These are phyloP conservation scores for Lepidocolaptes lacrymiger DNA, from an alignment of 2,797 vertebrate genomes.

Conservation along the genomic window DNA sequence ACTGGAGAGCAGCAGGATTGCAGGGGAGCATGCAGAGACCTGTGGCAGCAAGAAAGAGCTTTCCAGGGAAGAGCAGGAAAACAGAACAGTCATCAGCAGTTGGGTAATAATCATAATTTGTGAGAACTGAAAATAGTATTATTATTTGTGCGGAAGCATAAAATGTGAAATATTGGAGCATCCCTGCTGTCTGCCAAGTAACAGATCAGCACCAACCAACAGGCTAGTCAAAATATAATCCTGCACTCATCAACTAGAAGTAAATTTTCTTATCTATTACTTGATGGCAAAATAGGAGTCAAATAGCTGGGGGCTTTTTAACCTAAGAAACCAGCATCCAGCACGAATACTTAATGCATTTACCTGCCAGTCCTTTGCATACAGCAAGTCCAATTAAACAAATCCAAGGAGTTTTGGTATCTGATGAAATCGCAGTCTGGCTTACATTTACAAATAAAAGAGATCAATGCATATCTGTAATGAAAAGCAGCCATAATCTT, in stretches of 20 bases:
- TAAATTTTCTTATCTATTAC: not conserved
- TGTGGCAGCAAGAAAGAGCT: not conserved
- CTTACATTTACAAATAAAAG: not conserved
- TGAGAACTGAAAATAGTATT: not conserved
- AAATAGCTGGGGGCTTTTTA: not conserved
- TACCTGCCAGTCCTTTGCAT: not conserved
- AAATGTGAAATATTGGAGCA: not conserved
- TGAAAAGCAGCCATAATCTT: not conserved
- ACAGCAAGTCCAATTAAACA: not conserved
- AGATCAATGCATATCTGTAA: not conserved
- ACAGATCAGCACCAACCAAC: not conserved
- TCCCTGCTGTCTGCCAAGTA: not conserved
- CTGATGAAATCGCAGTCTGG: not conserved
- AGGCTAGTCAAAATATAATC: not conserved
- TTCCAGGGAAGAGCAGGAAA: conserved; percentile 14
- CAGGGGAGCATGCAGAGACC: conserved; percentile 13
- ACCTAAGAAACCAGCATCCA: not conserved
- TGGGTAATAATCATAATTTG: conserved; percentile 28
- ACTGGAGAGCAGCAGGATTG: conserved; percentile 24
- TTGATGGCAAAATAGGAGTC: not conserved
- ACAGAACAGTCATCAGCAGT: not conserved
- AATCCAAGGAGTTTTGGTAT: not conserved
- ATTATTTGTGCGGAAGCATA: not conserved
- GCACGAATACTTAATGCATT: not conserved
- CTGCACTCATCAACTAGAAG: not conserved